phyloP scores from a whole-genome alignment of 2,113 vertebrate genomes.

The Spermophilus dauricus region DNA sequence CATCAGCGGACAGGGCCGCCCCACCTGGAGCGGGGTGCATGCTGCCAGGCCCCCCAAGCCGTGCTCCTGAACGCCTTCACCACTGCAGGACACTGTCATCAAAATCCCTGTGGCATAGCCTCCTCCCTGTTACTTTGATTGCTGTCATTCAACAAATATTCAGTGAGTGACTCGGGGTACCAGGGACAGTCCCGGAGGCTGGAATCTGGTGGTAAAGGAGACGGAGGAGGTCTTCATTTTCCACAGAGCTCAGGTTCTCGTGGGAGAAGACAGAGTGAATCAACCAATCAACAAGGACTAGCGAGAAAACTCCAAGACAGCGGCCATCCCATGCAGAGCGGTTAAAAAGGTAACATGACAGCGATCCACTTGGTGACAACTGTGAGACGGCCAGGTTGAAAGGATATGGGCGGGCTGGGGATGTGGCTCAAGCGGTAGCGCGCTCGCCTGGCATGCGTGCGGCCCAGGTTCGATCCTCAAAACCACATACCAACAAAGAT shows the following conservation, averaged over 20 bases:
- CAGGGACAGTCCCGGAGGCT: not conserved
- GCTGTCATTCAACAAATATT: not conserved
- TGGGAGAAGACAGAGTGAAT: conserved; percentile 5
- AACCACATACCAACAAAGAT: no score
- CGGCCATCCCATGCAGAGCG: not conserved
- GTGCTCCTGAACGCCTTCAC: not conserved
- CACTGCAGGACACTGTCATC: not conserved
- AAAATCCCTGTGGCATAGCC: not conserved
- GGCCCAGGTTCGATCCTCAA: no score
- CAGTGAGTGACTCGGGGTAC: not conserved
- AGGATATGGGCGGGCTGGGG: no score
- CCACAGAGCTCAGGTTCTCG: not conserved
- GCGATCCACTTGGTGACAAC: not conserved
- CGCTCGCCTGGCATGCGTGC: no score
- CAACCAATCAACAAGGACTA: not conserved
- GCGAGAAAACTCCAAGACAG: not conserved
- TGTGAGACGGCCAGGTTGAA: not conserved
- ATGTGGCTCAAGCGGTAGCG: no score
- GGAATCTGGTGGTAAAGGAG: not conserved
- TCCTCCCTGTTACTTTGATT: not conserved
- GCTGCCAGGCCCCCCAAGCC: no score
- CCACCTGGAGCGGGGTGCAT: no score
- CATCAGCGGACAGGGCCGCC: no score
- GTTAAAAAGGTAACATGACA: not conserved
- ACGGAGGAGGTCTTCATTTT: not conserved